These are phyloP conservation scores for Setophaga petechia DNA, from an alignment of 2,113 vertebrate genomes.

Conservation along the genomic window DNA sequence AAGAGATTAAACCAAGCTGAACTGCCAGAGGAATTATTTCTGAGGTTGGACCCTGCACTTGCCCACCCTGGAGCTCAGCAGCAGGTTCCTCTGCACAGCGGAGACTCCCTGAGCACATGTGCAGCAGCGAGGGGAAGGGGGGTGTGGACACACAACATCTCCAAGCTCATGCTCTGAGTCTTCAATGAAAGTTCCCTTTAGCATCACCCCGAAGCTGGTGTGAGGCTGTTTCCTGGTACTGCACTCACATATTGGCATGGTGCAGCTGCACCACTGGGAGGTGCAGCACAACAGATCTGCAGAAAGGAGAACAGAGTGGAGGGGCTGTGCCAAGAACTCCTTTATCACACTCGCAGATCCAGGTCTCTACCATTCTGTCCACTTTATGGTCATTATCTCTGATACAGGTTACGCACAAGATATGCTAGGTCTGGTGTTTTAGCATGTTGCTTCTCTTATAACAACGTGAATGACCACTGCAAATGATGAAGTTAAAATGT, in stretches of 20 bases:
- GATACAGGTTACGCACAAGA: background rate
- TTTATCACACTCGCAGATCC: background rate
- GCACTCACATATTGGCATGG: accelerated
- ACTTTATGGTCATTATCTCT: background rate
- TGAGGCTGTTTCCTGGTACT: background rate
- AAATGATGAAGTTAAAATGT: background rate
- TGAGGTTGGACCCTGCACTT: background rate
- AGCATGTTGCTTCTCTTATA: background rate
- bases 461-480: background rate
- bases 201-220: accelerated
- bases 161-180: background rate
- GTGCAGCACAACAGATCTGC: background rate
- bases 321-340: background rate
- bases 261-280: background rate
- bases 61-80: background rate
- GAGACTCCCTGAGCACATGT: accelerated
- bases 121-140: background rate
- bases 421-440: background rate
- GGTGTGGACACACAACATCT: accelerated
- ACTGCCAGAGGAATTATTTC: background rate
- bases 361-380: background rate
- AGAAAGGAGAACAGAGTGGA: background rate
- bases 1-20: background rate
- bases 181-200: background rate
- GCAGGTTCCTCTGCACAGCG: background rate